phyloP scores from a whole-genome alignment of 2,888 invertebrate species.

The Steromphala cineraria region DNA sequence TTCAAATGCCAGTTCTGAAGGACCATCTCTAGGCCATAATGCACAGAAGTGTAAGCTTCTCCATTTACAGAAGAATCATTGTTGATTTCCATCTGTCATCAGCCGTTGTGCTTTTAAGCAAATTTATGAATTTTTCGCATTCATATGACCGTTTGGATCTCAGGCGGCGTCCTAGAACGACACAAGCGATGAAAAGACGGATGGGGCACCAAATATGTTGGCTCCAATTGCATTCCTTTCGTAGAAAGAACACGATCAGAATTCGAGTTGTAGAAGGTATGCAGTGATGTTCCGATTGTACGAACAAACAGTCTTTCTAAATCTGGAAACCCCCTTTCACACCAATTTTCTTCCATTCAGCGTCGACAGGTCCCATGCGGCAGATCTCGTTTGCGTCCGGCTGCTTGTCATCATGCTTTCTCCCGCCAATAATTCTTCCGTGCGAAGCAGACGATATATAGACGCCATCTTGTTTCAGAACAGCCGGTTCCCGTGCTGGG shows the following conservation, averaged over 20 bases:
- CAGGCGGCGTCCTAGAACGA: too few relatives aligned
- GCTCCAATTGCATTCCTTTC: not conserved
- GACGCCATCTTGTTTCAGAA: not conserved
- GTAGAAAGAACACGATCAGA: too few relatives aligned
- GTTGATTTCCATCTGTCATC: not conserved
- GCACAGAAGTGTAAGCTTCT: too few relatives aligned
- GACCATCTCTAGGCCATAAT: too few relatives aligned
- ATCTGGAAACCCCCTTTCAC: too few relatives aligned
- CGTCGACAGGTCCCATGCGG: not conserved
- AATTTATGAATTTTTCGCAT: not conserved
- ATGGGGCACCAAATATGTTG: not conserved
- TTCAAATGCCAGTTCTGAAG: too few relatives aligned
- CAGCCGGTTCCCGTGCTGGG: not conserved
- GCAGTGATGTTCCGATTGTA: too few relatives aligned
- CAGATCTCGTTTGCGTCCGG: not conserved
- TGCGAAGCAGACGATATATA: not conserved
- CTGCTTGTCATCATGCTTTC: not conserved
- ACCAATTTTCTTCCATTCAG: not conserved
- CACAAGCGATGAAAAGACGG: not conserved
- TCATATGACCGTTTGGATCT: not conserved
- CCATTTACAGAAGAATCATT: not conserved
- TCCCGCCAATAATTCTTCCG: not conserved
- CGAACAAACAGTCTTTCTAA: too few relatives aligned
- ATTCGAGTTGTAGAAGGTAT: too few relatives aligned
- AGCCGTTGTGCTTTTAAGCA: not conserved